Evolutionary conservation across 37 sponge, comb jelly and placozoan species (phyloP).

Genomic region (Spongilla lacustris): DNA sequence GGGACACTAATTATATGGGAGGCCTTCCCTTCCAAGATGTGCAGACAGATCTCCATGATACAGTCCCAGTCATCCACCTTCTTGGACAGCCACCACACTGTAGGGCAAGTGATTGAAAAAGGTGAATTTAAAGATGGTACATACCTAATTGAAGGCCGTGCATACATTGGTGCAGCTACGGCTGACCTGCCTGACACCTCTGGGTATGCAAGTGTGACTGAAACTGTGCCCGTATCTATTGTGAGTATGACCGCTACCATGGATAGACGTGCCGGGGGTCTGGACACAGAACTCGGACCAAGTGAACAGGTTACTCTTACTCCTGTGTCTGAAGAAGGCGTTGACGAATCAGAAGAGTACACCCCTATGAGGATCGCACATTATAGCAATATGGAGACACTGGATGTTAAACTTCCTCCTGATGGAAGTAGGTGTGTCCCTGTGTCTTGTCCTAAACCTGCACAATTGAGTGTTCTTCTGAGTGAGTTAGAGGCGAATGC

Average conservation of each 20-base stretch:
- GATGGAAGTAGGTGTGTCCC: constrained; percentile 20
- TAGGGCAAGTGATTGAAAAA: constrained; percentile 27
- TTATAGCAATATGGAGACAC: neutral
- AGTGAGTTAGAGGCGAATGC: constrained; percentile 53
- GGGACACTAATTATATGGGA: constrained; percentile 75
- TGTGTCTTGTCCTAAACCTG: constrained; percentile 49
- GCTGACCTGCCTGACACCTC: neutral
- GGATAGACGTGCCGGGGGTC: neutral
- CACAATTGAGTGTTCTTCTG: constrained; percentile 20
- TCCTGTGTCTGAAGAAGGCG: neutral
- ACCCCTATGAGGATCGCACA: neutral
- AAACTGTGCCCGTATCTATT: neutral
- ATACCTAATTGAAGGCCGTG: neutral
- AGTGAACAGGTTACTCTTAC: neutral
- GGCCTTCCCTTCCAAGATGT: constrained; percentile 50
- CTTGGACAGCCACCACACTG: constrained; percentile 42
- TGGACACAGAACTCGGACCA: neutral
- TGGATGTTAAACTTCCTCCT: neutral
- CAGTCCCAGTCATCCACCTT: constrained; percentile 30
- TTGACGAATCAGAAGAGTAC: neutral
- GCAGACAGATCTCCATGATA: constrained; percentile 63
- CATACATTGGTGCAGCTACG: neutral
- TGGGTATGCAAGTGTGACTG: neutral
- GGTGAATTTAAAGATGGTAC: constrained; percentile 38
- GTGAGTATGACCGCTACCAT: neutral